phyloP scores from a whole-genome alignment of 2,797 vertebrate genomes.

The Scolopax bukidnonensis region DNA sequence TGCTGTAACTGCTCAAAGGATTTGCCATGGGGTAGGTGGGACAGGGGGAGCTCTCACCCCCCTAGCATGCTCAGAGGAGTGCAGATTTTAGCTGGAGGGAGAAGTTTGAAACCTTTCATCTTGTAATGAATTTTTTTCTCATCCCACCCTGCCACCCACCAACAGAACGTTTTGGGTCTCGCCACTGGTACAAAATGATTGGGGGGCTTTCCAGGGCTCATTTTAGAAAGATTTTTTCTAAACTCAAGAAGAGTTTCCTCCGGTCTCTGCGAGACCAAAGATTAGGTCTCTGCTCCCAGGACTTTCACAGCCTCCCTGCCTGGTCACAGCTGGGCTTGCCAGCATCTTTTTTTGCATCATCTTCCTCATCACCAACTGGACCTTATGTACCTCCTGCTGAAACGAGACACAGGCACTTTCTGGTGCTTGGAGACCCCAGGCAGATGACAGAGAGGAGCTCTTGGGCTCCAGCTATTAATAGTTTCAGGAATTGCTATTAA shows the following conservation, averaged over 20 bases:
- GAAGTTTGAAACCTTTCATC: neutral
- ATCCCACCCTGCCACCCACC: neutral
- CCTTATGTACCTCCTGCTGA: neutral
- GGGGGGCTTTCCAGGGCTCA: neutral
- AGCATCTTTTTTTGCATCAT: rapidly evolving
- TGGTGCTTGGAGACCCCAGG: neutral
- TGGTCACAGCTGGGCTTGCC: neutral
- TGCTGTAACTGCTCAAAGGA: neutral
- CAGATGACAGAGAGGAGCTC: neutral
- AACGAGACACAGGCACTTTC: neutral
- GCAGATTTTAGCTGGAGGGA: neutral
- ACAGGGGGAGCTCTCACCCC: neutral
- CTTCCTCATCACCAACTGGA: neutral
- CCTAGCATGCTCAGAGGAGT: neutral
- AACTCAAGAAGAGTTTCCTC: neutral
- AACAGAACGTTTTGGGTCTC: neutral
- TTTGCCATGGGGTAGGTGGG: neutral
- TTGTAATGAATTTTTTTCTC: neutral
- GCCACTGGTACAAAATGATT: neutral
- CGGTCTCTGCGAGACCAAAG: neutral
- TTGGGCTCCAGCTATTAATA: neutral
- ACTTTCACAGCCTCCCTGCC: rapidly evolving
- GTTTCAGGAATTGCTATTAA: neutral
- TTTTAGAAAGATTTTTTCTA: neutral
- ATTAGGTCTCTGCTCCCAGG: neutral